Evolutionary conservation across 2,888 invertebrate genomes (phyloP), one percentile per base, ranked within the genome.

Genomic region (Diarsia brunnea): DNA sequence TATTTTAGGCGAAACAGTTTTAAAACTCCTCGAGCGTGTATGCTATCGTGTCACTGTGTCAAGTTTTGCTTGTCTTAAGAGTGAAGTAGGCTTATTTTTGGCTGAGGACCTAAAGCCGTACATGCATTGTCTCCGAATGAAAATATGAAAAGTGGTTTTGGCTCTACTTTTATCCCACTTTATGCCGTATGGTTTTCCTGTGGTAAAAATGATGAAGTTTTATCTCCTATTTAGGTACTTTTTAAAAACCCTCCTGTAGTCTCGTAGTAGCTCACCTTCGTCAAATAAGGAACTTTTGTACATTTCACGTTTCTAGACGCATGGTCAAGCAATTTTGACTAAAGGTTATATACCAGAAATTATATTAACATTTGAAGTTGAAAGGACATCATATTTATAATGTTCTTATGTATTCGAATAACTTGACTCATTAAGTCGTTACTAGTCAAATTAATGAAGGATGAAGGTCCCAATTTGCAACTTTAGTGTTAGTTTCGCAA

Each of bases 31-130:
- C 60, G 5, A 69, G 58, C n/a, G n/a, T 43, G 64, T 45, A 60
- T 38, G 66, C n/a, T 31, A 38, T 69, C 31, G 80, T 74, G 69
- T 81, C 63, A 74, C 69, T 67, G 69, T 79, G 80, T 84, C 80
- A 84, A 81, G 81, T 65, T 79, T 63, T 27, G 55, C 69, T 83
- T 49, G 27, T 45, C 21, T 19, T 12, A 51, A n/a, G 51, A 47
- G 61, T 53, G 14, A 21, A 83, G 64, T 31, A 51, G 51, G 73
- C 14, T 79, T 81, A 73, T 81, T 79, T 79, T 79, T 69, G 69
- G 73, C 53, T 24, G 69, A 84, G 47, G 24, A 77, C 31, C 21
- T 38, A 38, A 63, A 45, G 27, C 38, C 51, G 10, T 38, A 45
- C 8, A 60, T n/a, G 55, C 27, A 38, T 79, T 69, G 67, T 79